phyloP scores from a whole-genome alignment of 2,888 invertebrate species.

The Gisinianus flammeolus region DNA sequence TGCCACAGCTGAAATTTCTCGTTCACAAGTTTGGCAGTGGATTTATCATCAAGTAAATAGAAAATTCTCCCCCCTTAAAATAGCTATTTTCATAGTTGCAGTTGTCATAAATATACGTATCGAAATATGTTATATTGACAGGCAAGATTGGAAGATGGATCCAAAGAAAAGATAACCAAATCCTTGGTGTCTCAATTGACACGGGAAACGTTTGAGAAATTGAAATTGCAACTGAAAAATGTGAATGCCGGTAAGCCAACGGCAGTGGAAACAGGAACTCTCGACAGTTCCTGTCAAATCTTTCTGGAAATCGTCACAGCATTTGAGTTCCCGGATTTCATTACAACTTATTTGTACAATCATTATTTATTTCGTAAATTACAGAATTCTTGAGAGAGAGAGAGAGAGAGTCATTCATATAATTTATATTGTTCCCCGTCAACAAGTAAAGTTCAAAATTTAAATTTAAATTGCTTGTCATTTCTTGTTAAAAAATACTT shows the following conservation, averaged over 20 bases:
- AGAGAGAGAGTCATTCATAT: no score
- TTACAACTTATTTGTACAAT: conserved; percentile 70
- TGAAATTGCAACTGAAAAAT: conserved; percentile 59
- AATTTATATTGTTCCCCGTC: no score
- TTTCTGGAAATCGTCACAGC: conserved; percentile 69
- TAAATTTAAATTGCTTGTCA: not conserved
- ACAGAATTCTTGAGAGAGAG: conserved; percentile 27
- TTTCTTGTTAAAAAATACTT: not conserved
- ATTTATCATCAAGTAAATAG: conserved; percentile 67
- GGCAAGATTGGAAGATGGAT: conserved; percentile 67
- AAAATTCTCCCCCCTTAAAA: no score
- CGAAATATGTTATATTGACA: conserved; percentile 60
- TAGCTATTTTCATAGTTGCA: no score
- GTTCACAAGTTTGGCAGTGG: conserved; percentile 78
- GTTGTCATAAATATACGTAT: not conserved
- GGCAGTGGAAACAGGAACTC: conserved; percentile 25
- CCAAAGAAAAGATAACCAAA: conserved; percentile 63
- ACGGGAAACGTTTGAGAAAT: conserved; percentile 62
- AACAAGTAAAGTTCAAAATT: not conserved
- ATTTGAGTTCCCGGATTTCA: conserved; percentile 70
- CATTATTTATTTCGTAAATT: conserved; percentile 52
- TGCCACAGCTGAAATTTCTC: conserved; percentile 76
- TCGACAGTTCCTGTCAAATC: conserved; percentile 64
- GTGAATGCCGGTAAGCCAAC: conserved; percentile 34
- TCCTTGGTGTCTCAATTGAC: conserved; percentile 65